Evolutionary conservation across 1,140 invertebrate species (phyloP).

Genomic region (Trichonephila clavipes): DNA sequence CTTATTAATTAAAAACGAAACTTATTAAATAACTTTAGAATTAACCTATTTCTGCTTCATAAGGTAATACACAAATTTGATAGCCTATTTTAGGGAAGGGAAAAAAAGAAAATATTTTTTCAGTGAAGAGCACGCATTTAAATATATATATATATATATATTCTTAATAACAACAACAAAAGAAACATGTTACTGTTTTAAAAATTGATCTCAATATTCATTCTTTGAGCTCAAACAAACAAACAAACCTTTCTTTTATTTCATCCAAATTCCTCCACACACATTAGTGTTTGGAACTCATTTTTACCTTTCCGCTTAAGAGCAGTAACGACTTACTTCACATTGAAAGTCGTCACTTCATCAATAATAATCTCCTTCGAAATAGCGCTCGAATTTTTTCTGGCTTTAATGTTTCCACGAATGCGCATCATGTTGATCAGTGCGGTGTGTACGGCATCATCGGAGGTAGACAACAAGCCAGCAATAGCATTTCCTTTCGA

Average conservation of each 20-base stretch:
- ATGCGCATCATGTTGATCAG: constrained; percentile 63
- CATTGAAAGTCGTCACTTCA: background rate
- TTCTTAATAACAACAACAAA: background rate
- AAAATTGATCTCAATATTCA: constrained; percentile 34
- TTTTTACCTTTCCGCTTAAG: constrained; percentile 42
- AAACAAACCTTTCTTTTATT: constrained; percentile 17
- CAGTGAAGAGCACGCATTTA: no score
- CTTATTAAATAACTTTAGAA: no score
- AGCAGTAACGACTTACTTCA: background rate
- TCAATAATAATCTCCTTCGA: constrained; percentile 52
- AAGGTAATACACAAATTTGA: no score
- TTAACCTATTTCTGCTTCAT: no score
- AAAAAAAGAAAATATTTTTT: no score
- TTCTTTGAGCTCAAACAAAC: background rate
- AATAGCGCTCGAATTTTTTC: constrained; percentile 46
- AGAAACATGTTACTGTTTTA: background rate
- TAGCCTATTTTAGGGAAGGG: no score
- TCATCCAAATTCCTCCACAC: background rate
- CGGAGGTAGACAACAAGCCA: constrained; percentile 29
- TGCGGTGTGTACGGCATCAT: constrained; percentile 1
- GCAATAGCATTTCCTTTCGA: background rate
- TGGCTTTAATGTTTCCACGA: constrained; percentile 53
- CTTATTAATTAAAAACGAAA: no score
- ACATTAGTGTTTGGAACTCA: constrained; percentile 35
- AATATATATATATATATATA: no score